Evolutionary conservation across 1,140 invertebrate species (phyloP).

Genomic region (Teleopsis dalmanni): DNA sequence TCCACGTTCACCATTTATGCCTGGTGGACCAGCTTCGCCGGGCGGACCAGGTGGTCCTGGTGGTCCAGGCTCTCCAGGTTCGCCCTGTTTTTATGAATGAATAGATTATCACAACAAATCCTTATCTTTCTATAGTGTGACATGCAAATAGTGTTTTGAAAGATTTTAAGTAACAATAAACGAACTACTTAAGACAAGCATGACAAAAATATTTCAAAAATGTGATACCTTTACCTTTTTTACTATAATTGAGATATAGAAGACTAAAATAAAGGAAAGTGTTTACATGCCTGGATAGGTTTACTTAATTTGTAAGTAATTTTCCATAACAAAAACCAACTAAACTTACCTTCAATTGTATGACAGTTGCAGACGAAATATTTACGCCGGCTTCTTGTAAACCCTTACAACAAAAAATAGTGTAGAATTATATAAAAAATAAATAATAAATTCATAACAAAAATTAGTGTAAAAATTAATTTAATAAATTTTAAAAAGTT

Average conservation of each 20-base stretch:
- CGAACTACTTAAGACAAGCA: too few relatives aligned
- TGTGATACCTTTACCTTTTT: too few relatives aligned
- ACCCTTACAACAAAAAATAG: constrained; percentile 51
- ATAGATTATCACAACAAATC: too few relatives aligned
- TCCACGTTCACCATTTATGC: constrained; percentile 73
- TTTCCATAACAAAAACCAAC: too few relatives aligned
- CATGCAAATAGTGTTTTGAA: too few relatives aligned
- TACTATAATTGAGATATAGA: too few relatives aligned
- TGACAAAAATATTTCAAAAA: neutral
- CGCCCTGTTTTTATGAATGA: constrained; percentile 55
- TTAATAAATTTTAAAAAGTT: too few relatives aligned
- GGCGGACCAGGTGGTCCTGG: constrained; percentile 74
- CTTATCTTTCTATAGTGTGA: too few relatives aligned
- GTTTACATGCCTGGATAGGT: too few relatives aligned
- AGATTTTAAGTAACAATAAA: too few relatives aligned
- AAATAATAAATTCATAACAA: constrained; percentile 13
- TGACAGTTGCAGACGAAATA: constrained; percentile 79
- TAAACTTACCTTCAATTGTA: constrained; percentile 85
- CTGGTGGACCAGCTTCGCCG: constrained; percentile 68
- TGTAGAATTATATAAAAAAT: constrained; percentile 17
- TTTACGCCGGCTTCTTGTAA: constrained; percentile 82
- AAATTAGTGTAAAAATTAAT: constrained; percentile 9
- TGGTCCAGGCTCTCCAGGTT: constrained; percentile 82
- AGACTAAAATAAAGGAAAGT: too few relatives aligned
- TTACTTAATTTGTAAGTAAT: too few relatives aligned